Evolutionary conservation across 2,797 vertebrate species (phyloP).

Genomic region (Tragopan temminckii): DNA sequence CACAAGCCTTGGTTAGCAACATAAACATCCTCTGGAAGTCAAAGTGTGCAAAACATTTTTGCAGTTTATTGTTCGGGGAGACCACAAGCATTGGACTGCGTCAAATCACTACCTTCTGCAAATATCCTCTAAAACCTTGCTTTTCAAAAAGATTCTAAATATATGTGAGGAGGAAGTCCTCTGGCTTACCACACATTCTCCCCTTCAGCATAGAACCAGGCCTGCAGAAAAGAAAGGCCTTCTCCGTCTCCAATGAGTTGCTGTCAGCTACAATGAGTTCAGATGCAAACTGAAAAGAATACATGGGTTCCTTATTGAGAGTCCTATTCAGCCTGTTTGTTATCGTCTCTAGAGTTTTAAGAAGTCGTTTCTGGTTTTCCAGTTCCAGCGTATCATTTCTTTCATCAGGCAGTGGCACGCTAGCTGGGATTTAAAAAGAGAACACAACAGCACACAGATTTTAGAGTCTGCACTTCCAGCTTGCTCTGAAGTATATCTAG

Average conservation of each 20-base stretch:
- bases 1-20: slow-evolving; percentile 9
- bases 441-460: neutral
- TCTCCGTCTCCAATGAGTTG: slow-evolving; percentile 92
- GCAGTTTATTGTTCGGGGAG: slow-evolving; percentile 40
- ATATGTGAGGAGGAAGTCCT: neutral
- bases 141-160: slow-evolving; percentile 1
- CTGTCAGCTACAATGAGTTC: slow-evolving; percentile 93
- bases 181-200: slow-evolving; percentile 94
- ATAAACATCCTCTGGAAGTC: slow-evolving; percentile 38
- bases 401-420: slow-evolving; percentile 92
- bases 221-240: slow-evolving; percentile 91
- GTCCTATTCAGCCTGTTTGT: slow-evolving; percentile 94
- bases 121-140: neutral
- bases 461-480: neutral
- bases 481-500: neutral
- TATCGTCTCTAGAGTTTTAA: slow-evolving; percentile 92
- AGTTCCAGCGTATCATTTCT: slow-evolving; percentile 94
- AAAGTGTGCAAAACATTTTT: slow-evolving; percentile 23
- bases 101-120: slow-evolving; percentile 9
- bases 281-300: slow-evolving; percentile 91
- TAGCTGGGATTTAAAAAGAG: slow-evolving; percentile 89
- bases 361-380: slow-evolving; percentile 93
- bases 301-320: slow-evolving; percentile 91
- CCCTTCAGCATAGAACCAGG: slow-evolving; percentile 95
- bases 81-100: slow-evolving; percentile 3